These are phyloP conservation scores for Mohoua ochrocephala DNA, from an alignment of 2,113 vertebrate species.

Conservation along the genomic window DNA sequence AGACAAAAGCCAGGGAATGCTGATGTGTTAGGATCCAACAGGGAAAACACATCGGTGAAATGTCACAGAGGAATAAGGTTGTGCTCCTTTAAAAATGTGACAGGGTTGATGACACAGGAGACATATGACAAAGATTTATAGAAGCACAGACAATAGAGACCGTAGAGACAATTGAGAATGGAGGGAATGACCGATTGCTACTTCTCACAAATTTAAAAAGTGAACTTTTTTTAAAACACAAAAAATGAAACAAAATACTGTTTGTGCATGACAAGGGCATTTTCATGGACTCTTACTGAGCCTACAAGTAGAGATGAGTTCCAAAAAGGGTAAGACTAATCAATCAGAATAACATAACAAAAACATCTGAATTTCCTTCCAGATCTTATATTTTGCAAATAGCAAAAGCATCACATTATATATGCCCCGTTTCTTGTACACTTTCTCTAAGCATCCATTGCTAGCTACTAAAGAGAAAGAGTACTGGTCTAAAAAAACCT, in stretches of 20 bases:
- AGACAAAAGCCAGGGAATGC: background rate
- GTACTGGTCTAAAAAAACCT: background rate
- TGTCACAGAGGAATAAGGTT: background rate
- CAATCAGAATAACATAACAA: background rate
- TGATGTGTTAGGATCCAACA: background rate
- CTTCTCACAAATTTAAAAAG: background rate
- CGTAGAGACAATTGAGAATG: background rate
- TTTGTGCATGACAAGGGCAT: background rate
- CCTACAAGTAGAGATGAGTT: background rate
- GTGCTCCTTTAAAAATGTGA: background rate
- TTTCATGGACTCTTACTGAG: background rate
- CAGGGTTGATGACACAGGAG: background rate
- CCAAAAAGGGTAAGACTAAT: background rate
- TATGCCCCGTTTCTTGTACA: background rate
- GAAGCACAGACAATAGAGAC: background rate
- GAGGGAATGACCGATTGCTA: background rate
- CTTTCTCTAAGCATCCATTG: background rate
- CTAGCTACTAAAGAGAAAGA: background rate
- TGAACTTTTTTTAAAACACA: background rate
- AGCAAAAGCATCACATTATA: background rate
- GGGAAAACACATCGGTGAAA: background rate
- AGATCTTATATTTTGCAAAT: background rate
- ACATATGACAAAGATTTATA: background rate
- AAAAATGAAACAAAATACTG: background rate
- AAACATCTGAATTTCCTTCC: background rate